Conservation (phyloP, 2,888 invertebrate species). For the Pasiphila rectangulata region DNA sequence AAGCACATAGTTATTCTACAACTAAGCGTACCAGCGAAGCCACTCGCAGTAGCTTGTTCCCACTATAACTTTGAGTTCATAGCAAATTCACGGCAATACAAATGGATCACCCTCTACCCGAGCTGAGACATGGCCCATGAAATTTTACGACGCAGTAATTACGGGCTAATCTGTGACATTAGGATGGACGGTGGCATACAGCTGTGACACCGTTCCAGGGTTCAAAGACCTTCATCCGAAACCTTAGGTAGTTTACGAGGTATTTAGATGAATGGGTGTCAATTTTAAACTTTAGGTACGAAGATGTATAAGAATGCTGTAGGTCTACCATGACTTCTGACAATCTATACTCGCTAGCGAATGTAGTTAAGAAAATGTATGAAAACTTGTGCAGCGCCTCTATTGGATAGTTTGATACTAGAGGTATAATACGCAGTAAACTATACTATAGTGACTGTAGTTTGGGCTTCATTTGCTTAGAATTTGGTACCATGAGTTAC, state of each 20-base stretch:
- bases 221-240: conserved; percentile 5
- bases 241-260: conserved; percentile 1
- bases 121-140: conserved; percentile 53
- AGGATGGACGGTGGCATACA: conserved; percentile 23
- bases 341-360: too few species aligned
- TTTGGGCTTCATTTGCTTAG: too few species aligned
- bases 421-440: too few species aligned
- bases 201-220: conserved; percentile 20
- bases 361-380: too few species aligned
- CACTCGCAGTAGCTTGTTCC: neutral
- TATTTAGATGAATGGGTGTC: conserved; percentile 1
- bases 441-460: too few species aligned
- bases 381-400: too few species aligned
- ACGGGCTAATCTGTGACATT: conserved; percentile 30
- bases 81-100: neutral
- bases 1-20: too few species aligned
- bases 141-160: conserved; percentile 57
- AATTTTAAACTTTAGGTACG: neutral
- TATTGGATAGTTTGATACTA: too few species aligned
- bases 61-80: neutral
- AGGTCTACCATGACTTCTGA: too few species aligned
- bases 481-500: too few species aligned
- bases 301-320: too few species aligned
- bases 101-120: conserved; percentile 4
- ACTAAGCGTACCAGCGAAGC: too few species aligned